These are phyloP conservation scores for Latrodectus hesperus DNA, from an alignment of 2,888 invertebrate genomes.

Conservation along the genomic window DNA sequence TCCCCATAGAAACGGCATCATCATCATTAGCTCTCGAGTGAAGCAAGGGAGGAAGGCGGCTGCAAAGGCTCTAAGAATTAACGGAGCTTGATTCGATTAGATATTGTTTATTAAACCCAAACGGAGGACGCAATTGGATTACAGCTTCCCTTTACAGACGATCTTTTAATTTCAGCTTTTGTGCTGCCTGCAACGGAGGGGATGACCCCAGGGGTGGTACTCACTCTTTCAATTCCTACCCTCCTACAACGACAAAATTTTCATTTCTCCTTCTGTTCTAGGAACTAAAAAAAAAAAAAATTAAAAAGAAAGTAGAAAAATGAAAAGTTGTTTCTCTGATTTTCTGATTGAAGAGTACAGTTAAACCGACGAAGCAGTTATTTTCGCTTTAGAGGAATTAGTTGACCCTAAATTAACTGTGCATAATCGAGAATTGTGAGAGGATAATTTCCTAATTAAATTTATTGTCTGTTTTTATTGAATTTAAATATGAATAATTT, in stretches of 20 bases:
- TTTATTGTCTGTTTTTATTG: no score
- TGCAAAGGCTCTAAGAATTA: slow-evolving; percentile 58
- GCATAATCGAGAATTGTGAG: slow-evolving; percentile 6
- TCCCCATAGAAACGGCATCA: slow-evolving; percentile 63
- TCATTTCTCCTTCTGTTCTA: not conserved
- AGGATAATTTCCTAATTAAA: no score
- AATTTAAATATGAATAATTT: no score
- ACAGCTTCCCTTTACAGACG: slow-evolving; percentile 58
- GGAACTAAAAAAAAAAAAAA: slow-evolving; percentile 9
- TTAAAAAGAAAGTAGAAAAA: not conserved
- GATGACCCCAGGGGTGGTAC: slow-evolving; percentile 61
- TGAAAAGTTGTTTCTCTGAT: not conserved
- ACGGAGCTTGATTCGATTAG: slow-evolving; percentile 68
- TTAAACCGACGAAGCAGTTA: not conserved
- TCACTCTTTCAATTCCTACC: not conserved
- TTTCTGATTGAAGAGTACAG: not conserved
- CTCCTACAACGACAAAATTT: no score
- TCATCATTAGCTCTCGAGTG: slow-evolving; percentile 66
- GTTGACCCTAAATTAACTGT: not conserved
- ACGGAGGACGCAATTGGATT: slow-evolving; percentile 66
- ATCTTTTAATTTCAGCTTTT: slow-evolving; percentile 69
- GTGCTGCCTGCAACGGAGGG: slow-evolving; percentile 34
- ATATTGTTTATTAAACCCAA: slow-evolving; percentile 69
- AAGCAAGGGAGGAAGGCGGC: slow-evolving; percentile 8
- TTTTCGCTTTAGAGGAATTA: not conserved